Conservation (phyloP, 2,113 vertebrate species). For the Corynorhinus townsendii region DNA sequence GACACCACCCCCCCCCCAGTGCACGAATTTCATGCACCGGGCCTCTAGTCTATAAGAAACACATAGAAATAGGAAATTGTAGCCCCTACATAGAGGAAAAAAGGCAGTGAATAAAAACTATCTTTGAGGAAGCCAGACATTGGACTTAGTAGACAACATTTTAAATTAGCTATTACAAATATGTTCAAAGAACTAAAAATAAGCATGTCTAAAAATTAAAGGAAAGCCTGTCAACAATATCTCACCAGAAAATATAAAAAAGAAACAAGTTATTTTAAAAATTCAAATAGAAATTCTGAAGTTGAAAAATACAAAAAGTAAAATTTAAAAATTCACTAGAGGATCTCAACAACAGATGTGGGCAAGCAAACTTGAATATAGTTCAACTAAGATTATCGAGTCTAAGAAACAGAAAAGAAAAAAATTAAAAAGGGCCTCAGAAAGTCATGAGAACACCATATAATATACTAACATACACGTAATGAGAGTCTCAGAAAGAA, state of each 20-base stretch:
- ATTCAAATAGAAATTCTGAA: neutral
- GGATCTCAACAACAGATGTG: neutral
- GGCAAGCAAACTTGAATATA: neutral
- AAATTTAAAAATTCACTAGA: neutral
- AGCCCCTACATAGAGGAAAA: neutral
- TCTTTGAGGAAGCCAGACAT: neutral
- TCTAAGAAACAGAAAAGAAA: neutral
- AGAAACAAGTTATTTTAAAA: neutral
- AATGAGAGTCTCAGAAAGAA: neutral
- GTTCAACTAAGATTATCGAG: neutral
- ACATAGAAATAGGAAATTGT: neutral
- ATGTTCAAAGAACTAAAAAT: neutral
- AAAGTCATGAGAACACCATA: neutral
- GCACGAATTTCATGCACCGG: too few species aligned
- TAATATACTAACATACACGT: neutral
- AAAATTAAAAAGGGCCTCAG: neutral
- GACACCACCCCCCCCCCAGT: too few species aligned
- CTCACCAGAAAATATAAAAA: neutral
- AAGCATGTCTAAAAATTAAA: constrained; percentile 11
- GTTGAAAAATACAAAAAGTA: neutral
- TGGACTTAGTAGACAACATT: neutral
- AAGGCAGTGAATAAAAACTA: neutral
- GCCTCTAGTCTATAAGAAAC: neutral
- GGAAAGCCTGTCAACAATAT: neutral
- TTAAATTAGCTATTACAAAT: neutral